phyloP scores from a whole-genome alignment of 2,888 invertebrate genomes.

The Emmelina monodactyla region DNA sequence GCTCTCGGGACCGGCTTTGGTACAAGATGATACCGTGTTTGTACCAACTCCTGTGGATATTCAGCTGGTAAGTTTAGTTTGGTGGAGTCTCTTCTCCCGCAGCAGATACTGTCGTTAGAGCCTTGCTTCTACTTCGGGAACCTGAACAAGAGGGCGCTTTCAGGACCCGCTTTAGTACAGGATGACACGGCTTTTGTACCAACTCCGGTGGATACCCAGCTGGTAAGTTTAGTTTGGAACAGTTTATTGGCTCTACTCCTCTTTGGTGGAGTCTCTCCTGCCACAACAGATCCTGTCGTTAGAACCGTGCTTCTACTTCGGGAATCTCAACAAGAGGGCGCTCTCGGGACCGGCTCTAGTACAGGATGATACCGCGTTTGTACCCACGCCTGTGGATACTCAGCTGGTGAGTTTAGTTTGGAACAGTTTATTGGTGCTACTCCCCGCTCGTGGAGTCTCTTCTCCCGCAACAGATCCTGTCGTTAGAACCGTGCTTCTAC shows the following conservation, averaged over 20 bases:
- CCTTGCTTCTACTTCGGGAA: conserved; percentile 99
- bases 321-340: conserved; percentile 90
- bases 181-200: conserved; percentile 96
- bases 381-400: conserved; percentile 95
- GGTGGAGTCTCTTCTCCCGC: conserved; percentile 92
- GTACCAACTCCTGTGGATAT: conserved; percentile 97
- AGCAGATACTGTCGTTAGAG: conserved; percentile 89
- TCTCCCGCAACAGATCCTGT: conserved; percentile 89
- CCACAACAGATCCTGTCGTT: conserved; percentile 91
- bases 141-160: conserved; percentile 85
- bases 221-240: no score
- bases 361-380: conserved; percentile 93
- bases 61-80: conserved; percentile 79
- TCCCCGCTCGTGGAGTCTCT: conserved; percentile 95
- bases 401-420: conserved; percentile 77
- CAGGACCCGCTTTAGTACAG: conserved; percentile 91
- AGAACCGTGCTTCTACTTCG: conserved; percentile 98
- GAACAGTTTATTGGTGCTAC: no score
- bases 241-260: conserved; percentile 95
- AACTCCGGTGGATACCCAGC: conserved; percentile 89
- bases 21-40: conserved; percentile 93
- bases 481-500: conserved; percentile 95
- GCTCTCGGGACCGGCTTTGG: conserved; percentile 88
- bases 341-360: conserved; percentile 91
- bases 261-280: conserved; percentile 91